These are phyloP conservation scores for Equus przewalskii DNA, from an alignment of 2,113 vertebrate genomes.

Conservation along the genomic window DNA sequence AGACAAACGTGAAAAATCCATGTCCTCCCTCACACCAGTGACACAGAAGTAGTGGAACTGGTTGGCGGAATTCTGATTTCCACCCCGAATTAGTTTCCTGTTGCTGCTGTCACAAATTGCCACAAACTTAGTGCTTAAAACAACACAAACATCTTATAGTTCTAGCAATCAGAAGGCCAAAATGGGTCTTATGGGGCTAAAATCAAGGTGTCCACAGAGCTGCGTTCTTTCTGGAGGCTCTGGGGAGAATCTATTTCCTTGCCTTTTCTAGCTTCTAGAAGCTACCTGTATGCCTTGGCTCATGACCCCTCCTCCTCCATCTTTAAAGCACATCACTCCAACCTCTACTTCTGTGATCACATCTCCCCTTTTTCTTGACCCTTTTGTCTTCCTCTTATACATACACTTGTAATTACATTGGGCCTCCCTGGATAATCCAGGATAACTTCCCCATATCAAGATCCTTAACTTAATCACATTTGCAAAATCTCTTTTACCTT, in stretches of 20 bases:
- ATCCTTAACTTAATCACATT: constrained; percentile 28
- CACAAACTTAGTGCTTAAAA: neutral
- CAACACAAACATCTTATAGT: neutral
- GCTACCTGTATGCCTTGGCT: neutral
- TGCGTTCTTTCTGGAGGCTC: neutral
- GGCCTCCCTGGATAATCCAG: neutral
- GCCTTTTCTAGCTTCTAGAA: neutral
- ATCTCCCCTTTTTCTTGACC: neutral
- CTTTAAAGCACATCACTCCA: neutral
- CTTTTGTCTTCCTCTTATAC: neutral
- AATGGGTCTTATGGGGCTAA: neutral
- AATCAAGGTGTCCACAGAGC: neutral
- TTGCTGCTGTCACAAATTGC: neutral
- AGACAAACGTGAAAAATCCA: neutral
- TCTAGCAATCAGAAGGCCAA: neutral
- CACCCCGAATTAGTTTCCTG: neutral
- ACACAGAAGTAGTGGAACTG: neutral
- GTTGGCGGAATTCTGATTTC: neutral
- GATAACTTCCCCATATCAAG: neutral
- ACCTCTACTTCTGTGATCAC: neutral
- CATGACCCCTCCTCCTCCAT: neutral
- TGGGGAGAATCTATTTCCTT: neutral
- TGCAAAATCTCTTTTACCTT: neutral
- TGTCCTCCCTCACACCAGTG: neutral
- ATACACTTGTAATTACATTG: neutral